These are phyloP conservation scores for Pantelozetes paolii DNA, from an alignment of 2,888 invertebrate species.

Conservation along the genomic window DNA sequence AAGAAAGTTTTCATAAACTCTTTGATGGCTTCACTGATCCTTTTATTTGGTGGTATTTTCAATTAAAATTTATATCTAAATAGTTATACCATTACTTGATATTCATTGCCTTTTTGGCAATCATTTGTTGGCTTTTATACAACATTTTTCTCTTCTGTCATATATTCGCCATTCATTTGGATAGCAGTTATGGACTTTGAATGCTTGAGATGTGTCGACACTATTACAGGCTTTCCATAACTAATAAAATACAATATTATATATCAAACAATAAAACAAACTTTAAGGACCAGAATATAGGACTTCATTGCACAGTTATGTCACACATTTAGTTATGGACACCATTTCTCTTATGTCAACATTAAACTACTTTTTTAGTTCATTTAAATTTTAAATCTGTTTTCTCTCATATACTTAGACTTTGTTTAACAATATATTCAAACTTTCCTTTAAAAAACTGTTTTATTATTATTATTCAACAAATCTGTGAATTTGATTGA, in stretches of 20 bases:
- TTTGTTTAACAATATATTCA: slow-evolving; percentile 17
- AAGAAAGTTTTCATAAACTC: too few species aligned
- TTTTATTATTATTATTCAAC: background rate
- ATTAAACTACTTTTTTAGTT: slow-evolving; percentile 17
- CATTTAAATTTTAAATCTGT: slow-evolving; percentile 31
- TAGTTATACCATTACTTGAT: background rate
- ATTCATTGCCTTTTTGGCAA: background rate
- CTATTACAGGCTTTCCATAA: background rate
- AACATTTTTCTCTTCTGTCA: background rate
- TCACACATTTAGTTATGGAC: background rate
- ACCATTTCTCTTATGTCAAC: slow-evolving; percentile 34
- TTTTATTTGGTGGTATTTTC: slow-evolving; percentile 7
- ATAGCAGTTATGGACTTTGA: background rate
- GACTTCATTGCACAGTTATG: background rate
- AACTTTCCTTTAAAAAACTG: background rate
- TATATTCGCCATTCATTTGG: background rate
- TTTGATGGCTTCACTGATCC: background rate
- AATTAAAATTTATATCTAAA: slow-evolving; percentile 33
- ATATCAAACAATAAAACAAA: background rate
- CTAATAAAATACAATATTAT: background rate
- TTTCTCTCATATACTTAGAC: background rate
- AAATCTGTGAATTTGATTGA: background rate
- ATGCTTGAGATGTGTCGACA: background rate
- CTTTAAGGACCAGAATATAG: background rate
- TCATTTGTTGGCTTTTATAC: background rate